Base-by-base conservation (phyloP, 2,888 invertebrate genomes). In the Macrophya alboannulata region DNA sequence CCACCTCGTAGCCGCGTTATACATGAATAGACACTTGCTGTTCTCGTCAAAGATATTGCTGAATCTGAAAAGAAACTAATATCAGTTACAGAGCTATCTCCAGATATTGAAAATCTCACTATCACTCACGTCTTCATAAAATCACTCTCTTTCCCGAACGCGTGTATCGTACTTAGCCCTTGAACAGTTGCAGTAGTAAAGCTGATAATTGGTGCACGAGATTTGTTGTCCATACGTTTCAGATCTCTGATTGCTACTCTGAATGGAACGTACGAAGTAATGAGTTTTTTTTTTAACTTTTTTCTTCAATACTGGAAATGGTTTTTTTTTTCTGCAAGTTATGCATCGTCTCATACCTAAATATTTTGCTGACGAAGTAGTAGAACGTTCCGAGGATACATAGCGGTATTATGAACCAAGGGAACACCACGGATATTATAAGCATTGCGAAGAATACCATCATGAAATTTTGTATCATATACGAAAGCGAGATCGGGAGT, bases 201-300 rank as follows among this genome's bases (percentile, higher is more conserved):
- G 88, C 95, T 95, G 88, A 95, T 94, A 15, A 96, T 93, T 0
- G 96, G 96, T 0, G 96, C 95, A 45, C 95, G 93, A 0, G 95
- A 94, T 15, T 94, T 92, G 88, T 94, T 95, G 89, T 96, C 96
- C 86, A 95, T 91, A 55, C 95, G 92, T 87, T 95, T 95, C 62
- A 95, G 91, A 89, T 95, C 95, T 85, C 94, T 91, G 77, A 95
- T 92, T 15, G 94, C 94, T 45, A 92, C 91, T 88, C 95, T 94
- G 87, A n/a, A 43, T 6, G 21, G 68, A 8, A 62, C 9, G 9
- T 9, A 71, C 45, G 37, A 48, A 1, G 9, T 48, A 48, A 40
- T 74, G 45, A 15, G 10, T 9, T n/a, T 25, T 51, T 37, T 4
- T n/a, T n/a, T n/a, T n/a, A n/a, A n/a, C n/a, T n/a, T n/a, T n/a